Evolutionary conservation across 2,888 invertebrate species (phyloP).

Genomic region (Parnassius glacialis): DNA sequence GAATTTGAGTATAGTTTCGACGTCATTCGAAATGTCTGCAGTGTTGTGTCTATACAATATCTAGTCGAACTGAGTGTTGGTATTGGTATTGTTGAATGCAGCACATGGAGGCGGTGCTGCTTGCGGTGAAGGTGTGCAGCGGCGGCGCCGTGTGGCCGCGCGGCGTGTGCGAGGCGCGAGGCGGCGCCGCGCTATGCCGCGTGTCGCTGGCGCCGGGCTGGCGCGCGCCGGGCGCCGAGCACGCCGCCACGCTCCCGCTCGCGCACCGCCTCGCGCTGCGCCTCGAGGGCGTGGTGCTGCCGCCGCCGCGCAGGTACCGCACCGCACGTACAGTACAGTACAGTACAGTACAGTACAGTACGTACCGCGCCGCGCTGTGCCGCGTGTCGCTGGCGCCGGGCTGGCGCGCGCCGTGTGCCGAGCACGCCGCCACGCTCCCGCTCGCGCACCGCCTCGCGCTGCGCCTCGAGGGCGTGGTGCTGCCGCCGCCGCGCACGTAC

Average conservation of each 20-base stretch:
- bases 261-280: slow-evolving; percentile 94
- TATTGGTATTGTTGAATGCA: slow-evolving; percentile 25
- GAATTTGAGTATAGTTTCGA: no score
- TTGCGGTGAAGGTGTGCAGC: slow-evolving; percentile 76
- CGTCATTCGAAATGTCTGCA: no score
- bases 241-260: slow-evolving; percentile 90
- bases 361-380: slow-evolving; percentile 63
- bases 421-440: slow-evolving; percentile 91
- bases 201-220: slow-evolving; percentile 65
- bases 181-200: slow-evolving; percentile 80
- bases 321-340: slow-evolving; percentile 53
- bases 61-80: not conserved
- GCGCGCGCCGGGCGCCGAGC: slow-evolving; percentile 84
- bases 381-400: slow-evolving; percentile 70
- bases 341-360: slow-evolving; percentile 48
- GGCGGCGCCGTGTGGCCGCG: slow-evolving; percentile 88
- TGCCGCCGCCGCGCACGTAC: slow-evolving; percentile 84
- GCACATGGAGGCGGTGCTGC: slow-evolving; percentile 62
- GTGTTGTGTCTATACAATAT: no score
- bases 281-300: slow-evolving; percentile 95
- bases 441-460: slow-evolving; percentile 92
- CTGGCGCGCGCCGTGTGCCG: slow-evolving; percentile 80
- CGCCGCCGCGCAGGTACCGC: slow-evolving; percentile 82
- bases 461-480: slow-evolving; percentile 96
- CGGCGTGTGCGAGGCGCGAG: slow-evolving; percentile 89